Evolutionary conservation across 2,797 vertebrate species (phyloP), one percentile per base, ranked within the genome.

Genomic region (Odontamblyopus lacepedii): DNA sequence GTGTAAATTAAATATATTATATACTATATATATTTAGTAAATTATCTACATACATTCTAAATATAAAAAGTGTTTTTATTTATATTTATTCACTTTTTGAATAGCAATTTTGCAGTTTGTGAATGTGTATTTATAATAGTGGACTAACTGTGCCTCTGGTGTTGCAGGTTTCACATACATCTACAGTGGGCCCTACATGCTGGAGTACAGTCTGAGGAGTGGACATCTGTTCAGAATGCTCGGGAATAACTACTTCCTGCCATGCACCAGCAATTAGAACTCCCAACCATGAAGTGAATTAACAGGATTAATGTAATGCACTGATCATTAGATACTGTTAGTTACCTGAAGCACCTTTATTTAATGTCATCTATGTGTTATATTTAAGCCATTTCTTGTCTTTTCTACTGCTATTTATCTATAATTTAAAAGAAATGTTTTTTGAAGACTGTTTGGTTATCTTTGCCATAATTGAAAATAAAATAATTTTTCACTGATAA

Each of bases 111-210:
- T 26, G 23, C 23, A 4, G 30, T 30, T 2, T 32, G 16, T n/a
- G 30, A 35, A 35, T 32, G 35, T 26, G 63, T 5, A 29, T 29
- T 5, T 5, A 30, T 19, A 5, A 30, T 8, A 3, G 9, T 18
- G 32, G 44, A 68, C 32, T 84, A 61, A 88, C 23, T 16, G 3
- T 50, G 27, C 11, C 1, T 6, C 1, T 69, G 7, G 76, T 6
- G 60, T 79, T 6, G 64, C 77, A 94, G 93, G 86, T 63, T 91
- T 70, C 6, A 75, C 82, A 1, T 92, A 93, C 81, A 69, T 94
- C 75, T 92, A 85, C 87, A 92, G 83, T 26, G 92, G 91, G 55
- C 26, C 86, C 30, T 7, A 68, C 51, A 78, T 92, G 77, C 84
- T 51, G 67, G 85, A 91, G 77, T 93, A 89, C 74, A 69, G 60